Evolutionary conservation across 2,888 invertebrate species (phyloP).

Genomic region (Lasioglossum pauxillum): DNA sequence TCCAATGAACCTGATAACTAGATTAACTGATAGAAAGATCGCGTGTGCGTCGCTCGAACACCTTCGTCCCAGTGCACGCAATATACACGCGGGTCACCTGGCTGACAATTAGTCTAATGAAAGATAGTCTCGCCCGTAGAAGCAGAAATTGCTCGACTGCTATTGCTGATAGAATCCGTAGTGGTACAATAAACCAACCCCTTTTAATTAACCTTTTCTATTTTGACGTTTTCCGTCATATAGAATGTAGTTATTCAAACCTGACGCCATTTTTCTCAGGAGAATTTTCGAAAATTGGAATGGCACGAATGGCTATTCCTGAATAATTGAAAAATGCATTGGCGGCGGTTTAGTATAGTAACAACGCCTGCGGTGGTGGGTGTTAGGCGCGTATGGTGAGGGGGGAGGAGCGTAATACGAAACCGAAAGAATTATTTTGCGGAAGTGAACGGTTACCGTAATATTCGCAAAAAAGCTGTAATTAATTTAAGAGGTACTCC

Average conservation of each 20-base stretch:
- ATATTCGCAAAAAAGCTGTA: no score
- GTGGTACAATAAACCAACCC: background rate
- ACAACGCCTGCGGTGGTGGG: no score
- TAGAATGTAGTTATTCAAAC: background rate
- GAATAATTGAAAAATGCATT: background rate
- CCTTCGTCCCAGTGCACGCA: background rate
- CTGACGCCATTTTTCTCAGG: background rate
- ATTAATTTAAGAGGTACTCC: no score
- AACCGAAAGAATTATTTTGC: no score
- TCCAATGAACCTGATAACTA: constrained; percentile 23
- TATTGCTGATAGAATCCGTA: background rate
- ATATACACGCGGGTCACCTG: background rate
- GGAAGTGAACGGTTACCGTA: no score
- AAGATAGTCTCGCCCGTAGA: background rate
- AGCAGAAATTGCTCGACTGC: background rate
- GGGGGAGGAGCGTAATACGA: no score
- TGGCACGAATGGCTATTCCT: background rate
- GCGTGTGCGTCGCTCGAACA: constrained; percentile 32
- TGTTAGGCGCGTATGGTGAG: no score
- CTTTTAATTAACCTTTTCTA: background rate
- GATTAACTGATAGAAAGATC: constrained; percentile 32
- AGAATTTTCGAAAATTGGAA: background rate
- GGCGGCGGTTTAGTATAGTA: no score
- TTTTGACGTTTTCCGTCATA: background rate
- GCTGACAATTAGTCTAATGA: constrained; percentile 10